A percentile compares a stretch with the other conserved stretches of the same genome.
Conservation (phyloP, 1,140 invertebrate genomes). For the Drosophila pallidifrons region DNA sequence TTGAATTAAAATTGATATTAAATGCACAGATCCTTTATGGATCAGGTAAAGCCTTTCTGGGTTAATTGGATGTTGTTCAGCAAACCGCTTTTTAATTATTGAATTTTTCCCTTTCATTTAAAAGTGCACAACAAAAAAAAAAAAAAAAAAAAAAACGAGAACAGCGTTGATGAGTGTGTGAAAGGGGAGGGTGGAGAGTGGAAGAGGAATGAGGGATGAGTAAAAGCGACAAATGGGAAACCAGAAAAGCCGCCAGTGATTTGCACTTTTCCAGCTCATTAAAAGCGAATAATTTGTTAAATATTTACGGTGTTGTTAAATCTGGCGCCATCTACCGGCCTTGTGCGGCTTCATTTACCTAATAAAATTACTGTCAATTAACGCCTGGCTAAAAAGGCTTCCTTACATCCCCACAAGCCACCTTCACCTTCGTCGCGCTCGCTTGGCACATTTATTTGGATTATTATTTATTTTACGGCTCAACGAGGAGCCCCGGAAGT, state of each 20-base stretch:
- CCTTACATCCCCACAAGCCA: background rate
- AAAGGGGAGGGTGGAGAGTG: background rate
- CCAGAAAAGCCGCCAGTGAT: conserved; percentile 67
- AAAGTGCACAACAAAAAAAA: background rate
- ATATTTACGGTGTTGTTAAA: conserved; percentile 74
- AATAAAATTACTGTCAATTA: conserved; percentile 83
- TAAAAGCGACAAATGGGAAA: conserved; percentile 18
- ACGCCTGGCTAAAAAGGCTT: conserved; percentile 42
- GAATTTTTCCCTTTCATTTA: conserved; percentile 39
- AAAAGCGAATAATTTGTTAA: conserved; percentile 81
- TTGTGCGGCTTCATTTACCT: conserved; percentile 67
- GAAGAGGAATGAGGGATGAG: background rate
- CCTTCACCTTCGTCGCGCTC: background rate
- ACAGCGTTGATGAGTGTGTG: background rate
- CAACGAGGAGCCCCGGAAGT: background rate
- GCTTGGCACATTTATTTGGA: conserved; percentile 60
- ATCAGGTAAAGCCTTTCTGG: conserved; percentile 28
- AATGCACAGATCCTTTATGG: conserved; percentile 27
- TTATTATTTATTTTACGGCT: conserved; percentile 75
- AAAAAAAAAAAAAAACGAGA: conserved; percentile 25
- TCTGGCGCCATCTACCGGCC: conserved; percentile 51
- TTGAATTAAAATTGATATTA: conserved; percentile 28
- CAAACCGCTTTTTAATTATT: conserved; percentile 57
- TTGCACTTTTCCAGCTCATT: conserved; percentile 83
- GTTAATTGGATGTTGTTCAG: conserved; percentile 45